phyloP scores from a whole-genome alignment of 35 echinoderm and acorn worm species.

The Eucidaris tribuloides region DNA sequence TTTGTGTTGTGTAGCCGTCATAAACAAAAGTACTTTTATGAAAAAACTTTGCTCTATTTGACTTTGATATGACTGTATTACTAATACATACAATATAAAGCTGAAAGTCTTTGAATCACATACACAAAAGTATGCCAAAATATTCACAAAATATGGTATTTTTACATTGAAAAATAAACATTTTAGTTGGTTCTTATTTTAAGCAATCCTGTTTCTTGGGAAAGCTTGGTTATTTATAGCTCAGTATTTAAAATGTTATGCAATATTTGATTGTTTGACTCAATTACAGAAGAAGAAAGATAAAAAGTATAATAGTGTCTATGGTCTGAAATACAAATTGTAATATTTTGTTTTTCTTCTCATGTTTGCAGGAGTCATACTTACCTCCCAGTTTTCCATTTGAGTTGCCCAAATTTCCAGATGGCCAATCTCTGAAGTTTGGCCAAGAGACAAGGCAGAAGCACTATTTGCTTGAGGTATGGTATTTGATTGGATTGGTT shows the following conservation, averaged over 20 bases:
- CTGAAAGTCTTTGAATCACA: no score
- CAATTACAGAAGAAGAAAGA: not conserved
- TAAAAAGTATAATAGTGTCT: not conserved
- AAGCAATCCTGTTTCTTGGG: not conserved
- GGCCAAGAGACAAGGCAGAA: slow-evolving; percentile 28
- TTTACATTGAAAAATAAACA: not conserved
- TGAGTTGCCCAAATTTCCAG: slow-evolving; percentile 30
- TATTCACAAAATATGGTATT: no score
- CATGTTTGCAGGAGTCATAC: slow-evolving; percentile 54
- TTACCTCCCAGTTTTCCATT: slow-evolving; percentile 42
- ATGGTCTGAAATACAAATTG: not conserved
- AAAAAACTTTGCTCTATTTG: no score
- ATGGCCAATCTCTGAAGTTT: slow-evolving; percentile 31
- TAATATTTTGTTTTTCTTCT: not conserved
- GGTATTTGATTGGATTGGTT: not conserved
- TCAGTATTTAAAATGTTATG: not conserved
- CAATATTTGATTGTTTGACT: not conserved
- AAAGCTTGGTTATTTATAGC: not conserved
- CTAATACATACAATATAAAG: no score
- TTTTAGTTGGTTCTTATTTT: not conserved
- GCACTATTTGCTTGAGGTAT: slow-evolving; percentile 65
- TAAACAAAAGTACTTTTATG: not conserved
- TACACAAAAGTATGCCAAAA: no score
- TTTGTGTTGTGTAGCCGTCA: not conserved
- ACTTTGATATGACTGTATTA: no score